Evolutionary conservation across 1,140 invertebrate genomes (phyloP), one percentile per base, ranked within the genome.

Genomic region (Diuraphis noxia): DNA sequence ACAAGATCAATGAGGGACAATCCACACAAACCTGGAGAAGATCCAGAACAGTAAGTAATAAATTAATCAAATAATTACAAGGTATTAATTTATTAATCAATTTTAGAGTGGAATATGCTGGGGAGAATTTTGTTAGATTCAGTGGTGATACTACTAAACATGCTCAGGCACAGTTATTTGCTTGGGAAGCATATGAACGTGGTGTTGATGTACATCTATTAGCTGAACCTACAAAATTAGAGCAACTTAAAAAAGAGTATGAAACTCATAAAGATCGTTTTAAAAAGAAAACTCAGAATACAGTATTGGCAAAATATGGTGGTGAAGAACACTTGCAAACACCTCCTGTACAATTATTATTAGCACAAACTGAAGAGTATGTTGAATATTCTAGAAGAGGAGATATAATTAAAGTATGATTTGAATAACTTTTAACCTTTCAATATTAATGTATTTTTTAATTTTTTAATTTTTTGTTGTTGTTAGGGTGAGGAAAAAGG

Each of bases 1-100:
- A 99, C 98, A 0, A 95, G 99, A 92, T 98, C 99, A 0, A 99
- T 99, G 99, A 96, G 99, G 92, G 99, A 99, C 93, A 99, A 99
- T 95, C 99, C 99, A 10, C 98, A 98, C 93, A 96, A 96, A 93
- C 93, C 93, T 41, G 95, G 96, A 5, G 86, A 92, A 88, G 92
- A 92, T 88, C 92, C 92, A 30, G 94, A 96, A 92, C 97, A 98
- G 95, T 97, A 94, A 95, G 95, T 95, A 56, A 40, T 40, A 30
- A 40, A 72, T 85, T 88, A 38, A 25, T 82, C 88, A n/a, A 72
- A 88, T 25, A 88, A 25, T 19, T 82, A 72, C 25, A 40, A 63
- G 86, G 79, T 46, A 92, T 40, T 91, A 46, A 92, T 91, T 46
- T 21, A 79, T 41, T 82, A 7, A 13, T 72, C 0, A 93, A 93